These are phyloP conservation scores for Neelides sp. DNA, from an alignment of 1,140 invertebrate genomes.

Conservation along the genomic window DNA sequence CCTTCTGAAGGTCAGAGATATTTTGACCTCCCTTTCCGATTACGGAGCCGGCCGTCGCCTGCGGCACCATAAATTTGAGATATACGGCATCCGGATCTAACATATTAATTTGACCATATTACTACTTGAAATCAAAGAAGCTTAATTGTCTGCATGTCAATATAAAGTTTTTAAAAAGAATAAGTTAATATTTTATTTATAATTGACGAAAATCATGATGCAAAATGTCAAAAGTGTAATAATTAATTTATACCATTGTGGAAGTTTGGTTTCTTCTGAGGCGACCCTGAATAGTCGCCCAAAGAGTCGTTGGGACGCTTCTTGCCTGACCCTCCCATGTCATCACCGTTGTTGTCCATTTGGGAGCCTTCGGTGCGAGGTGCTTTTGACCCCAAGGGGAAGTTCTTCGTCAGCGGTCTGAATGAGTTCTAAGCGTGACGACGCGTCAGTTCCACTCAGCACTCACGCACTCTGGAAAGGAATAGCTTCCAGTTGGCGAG, in stretches of 20 bases:
- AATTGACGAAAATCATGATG: background rate
- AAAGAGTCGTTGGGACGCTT: constrained; percentile 24
- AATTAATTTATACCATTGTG: constrained; percentile 19
- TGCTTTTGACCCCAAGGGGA: no score
- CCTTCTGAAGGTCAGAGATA: constrained; percentile 31
- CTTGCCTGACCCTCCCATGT: constrained; percentile 19
- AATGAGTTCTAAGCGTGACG: no score
- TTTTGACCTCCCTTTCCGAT: constrained; percentile 31
- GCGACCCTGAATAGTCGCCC: constrained; percentile 25
- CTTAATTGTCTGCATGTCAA: background rate
- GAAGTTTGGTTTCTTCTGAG: constrained; percentile 28
- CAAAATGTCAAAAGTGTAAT: background rate
- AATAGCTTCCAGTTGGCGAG: no score
- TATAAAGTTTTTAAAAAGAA: background rate
- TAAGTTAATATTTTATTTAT: background rate
- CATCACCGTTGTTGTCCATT: constrained; percentile 17
- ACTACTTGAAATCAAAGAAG: background rate
- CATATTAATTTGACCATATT: background rate
- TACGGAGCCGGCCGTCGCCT: constrained; percentile 28
- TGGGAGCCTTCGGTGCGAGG: background rate
- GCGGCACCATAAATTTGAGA: constrained; percentile 31
- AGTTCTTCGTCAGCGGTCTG: no score
- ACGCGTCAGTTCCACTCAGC: no score
- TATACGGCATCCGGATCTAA: constrained; percentile 30
- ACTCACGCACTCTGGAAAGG: no score